Evolutionary conservation across 2,797 vertebrate species (phyloP).

Genomic region (Silurus lanzhouensis): DNA sequence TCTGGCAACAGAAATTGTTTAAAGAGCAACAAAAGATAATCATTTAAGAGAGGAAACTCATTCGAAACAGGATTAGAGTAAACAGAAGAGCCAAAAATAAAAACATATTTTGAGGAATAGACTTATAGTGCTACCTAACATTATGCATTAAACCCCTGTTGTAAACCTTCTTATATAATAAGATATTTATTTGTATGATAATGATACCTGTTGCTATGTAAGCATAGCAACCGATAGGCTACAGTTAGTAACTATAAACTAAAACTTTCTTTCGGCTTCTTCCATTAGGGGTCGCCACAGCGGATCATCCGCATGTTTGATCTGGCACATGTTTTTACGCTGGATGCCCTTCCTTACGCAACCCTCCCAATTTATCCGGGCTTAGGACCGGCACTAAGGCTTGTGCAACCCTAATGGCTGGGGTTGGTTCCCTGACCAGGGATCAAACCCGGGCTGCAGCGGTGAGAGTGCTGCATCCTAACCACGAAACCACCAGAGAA

Average conservation of each 20-base stretch:
- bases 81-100: not conserved
- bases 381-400: too few relatives aligned
- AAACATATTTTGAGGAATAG: not conserved
- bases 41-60: not conserved
- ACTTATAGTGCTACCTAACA: not conserved
- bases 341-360: too few relatives aligned
- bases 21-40: not conserved
- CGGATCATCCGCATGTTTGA: too few relatives aligned
- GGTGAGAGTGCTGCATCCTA: too few relatives aligned
- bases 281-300: too few relatives aligned
- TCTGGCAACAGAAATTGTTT: not conserved
- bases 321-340: too few relatives aligned
- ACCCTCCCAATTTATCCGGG: too few relatives aligned
- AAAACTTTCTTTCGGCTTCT: too few relatives aligned
- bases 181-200: not conserved
- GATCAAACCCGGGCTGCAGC: too few relatives aligned
- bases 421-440: too few relatives aligned
- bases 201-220: not conserved
- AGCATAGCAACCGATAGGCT: not conserved
- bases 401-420: too few relatives aligned
- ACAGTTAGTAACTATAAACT: not conserved
- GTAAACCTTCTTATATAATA: not conserved
- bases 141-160: not conserved
- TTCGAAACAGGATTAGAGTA: not conserved
- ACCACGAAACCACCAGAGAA: too few relatives aligned